phyloP scores from a whole-genome alignment of 2,888 invertebrate species.

The Campopleginae sp. region DNA sequence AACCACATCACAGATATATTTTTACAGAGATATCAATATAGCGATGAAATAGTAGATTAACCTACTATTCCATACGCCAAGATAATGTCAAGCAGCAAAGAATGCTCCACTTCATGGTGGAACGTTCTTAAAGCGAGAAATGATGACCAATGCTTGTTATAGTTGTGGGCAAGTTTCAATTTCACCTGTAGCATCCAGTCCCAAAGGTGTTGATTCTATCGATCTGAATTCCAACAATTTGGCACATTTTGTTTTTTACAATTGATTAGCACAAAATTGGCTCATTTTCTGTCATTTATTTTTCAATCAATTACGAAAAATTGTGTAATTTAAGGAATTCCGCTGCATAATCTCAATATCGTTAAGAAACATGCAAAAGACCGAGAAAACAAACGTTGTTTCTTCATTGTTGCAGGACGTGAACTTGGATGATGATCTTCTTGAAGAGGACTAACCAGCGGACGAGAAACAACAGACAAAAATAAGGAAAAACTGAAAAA shows the following conservation, averaged over 20 bases:
- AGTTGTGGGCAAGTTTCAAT: no score
- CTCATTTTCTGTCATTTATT: no score
- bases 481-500: constrained; percentile 56
- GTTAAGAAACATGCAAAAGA: background rate
- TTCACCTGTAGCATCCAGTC: background rate
- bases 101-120: background rate
- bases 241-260: no score
- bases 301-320: no score
- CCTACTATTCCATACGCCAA: background rate
- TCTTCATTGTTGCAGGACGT: constrained; percentile 87
- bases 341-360: no score
- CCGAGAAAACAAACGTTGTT: constrained; percentile 8
- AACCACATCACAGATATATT: background rate
- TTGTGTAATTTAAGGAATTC: no score
- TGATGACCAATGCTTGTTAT: background rate
- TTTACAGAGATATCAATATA: background rate
- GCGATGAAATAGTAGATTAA: background rate
- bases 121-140: background rate
- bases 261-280: no score
- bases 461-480: background rate
- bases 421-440: constrained; percentile 90
- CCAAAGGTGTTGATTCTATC: background rate
- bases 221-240: no score
- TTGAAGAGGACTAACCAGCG: constrained; percentile 86
- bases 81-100: background rate